Evolutionary conservation across 2,888 invertebrate species (phyloP).

Genomic region (Cheilosia soror): DNA sequence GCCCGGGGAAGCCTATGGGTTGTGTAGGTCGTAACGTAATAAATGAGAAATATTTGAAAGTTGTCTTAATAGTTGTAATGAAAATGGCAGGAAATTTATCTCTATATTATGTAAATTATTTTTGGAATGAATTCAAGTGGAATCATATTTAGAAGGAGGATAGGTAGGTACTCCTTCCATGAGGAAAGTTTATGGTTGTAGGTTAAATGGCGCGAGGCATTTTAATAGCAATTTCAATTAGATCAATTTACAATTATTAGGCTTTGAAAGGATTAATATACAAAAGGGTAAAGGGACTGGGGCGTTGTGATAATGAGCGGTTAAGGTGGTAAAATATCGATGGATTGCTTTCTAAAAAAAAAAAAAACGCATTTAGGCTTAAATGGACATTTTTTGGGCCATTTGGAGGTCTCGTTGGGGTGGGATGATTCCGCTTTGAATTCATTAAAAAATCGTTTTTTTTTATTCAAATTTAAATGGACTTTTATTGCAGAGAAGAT

Average conservation of each 20-base stretch:
- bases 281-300: too few relatives aligned
- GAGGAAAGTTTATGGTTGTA: background rate
- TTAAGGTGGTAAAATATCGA: too few relatives aligned
- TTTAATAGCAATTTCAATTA: background rate
- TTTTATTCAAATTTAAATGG: too few relatives aligned
- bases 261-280: background rate
- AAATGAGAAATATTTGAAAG: conserved; percentile 31
- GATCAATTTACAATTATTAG: background rate
- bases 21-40: background rate
- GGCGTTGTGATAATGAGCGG: too few relatives aligned
- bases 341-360: too few relatives aligned
- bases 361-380: too few relatives aligned
- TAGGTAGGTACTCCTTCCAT: background rate
- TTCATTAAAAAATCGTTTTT: too few relatives aligned
- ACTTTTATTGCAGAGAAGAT: too few relatives aligned
- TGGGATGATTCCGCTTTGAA: too few relatives aligned
- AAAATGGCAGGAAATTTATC: conserved; percentile 38
- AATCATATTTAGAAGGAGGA: conserved; percentile 7
- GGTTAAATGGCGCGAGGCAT: conserved; percentile 1
- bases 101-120: conserved; percentile 29
- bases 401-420: too few relatives aligned
- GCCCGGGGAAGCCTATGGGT: background rate
- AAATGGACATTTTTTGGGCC: too few relatives aligned
- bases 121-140: conserved; percentile 7
- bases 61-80: conserved; percentile 49